phyloP scores from a whole-genome alignment of 2,888 invertebrate species.

The Eristalis intricaria region DNA sequence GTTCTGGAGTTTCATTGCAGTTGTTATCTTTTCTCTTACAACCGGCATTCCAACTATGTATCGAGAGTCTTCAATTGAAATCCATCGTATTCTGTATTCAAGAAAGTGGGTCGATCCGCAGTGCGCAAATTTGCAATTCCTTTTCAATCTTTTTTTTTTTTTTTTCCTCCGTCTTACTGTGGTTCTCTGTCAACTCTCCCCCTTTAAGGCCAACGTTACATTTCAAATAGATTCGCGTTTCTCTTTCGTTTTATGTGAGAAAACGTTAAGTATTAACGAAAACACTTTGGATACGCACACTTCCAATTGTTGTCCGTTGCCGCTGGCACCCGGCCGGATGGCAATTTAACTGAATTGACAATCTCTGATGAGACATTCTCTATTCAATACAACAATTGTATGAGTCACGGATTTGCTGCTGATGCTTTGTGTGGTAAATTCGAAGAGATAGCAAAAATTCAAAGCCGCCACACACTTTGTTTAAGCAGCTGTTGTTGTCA shows the following conservation, averaged over 20 bases:
- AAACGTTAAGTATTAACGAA: slow-evolving; percentile 2
- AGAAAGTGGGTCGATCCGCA: slow-evolving; percentile 44
- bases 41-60: not conserved
- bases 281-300: slow-evolving; percentile 26
- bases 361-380: not conserved
- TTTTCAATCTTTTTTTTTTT: not conserved
- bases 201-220: slow-evolving; percentile 7
- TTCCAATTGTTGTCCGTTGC: not conserved
- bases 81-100: slow-evolving; percentile 32
- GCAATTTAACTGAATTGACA: slow-evolving; percentile 31
- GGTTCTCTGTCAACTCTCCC: not conserved
- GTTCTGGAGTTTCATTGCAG: not conserved
- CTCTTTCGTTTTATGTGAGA: slow-evolving; percentile 15
- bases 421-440: not conserved
- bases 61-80: slow-evolving; percentile 15
- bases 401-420: not conserved
- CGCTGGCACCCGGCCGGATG: not conserved
- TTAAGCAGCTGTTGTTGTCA: not conserved
- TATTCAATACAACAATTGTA: not conserved
- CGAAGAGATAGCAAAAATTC: not conserved
- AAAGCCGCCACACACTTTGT: not conserved
- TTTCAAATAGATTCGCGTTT: slow-evolving; percentile 1
- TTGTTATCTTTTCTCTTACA: slow-evolving; percentile 5
- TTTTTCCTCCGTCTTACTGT: not conserved
- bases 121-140: slow-evolving; percentile 21